Base-by-base conservation (phyloP, 2,888 invertebrate genomes). In the Diarsia brunnea region DNA sequence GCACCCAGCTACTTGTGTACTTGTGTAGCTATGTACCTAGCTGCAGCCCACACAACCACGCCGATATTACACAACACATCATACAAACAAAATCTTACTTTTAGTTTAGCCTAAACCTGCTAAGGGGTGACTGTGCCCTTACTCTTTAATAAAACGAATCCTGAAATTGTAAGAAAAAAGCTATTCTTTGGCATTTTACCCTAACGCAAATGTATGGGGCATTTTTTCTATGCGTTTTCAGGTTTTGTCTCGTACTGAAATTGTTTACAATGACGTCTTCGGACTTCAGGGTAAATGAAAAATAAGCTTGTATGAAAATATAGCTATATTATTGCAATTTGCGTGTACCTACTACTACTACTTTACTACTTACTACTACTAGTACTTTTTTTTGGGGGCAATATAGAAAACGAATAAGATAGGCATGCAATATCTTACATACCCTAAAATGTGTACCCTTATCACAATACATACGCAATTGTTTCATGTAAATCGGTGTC, bases 1-100 rank as follows among this genome's bases (percentile, higher is more conserved):
- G 92, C 93, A 93, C 87, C 89, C 86, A 82, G 71, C 78, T 80
- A 79, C 71, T 79, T 74, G 82, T 64, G 49, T 38, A 53, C 38
- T 19, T 12, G 7, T n/a, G 38, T 63, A 51, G 60, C 61, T 80
- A 71, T 38, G 7, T 73, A 73, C 21, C 71, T 69, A 67, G 58
- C 73, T 43, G 38, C 45, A 73, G 67, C n/a, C 58, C 63, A 73
- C 45, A 49, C 38, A 63, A 68, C 60, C 43, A 55, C 55, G 27
- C 38, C 63, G 31, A 69, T 73, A 67, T 53, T 63, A 55, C 73
- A 55, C 31, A 19, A 78, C 58, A 65, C 31, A 71, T 49, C 31
- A 19, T 31, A 58, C 10, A 58, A 10, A 58, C 10, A 27, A 10
- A 31, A 60, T 31, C 31, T 60, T 19, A 31, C 27, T 19, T 60